phyloP scores from a whole-genome alignment of 2,797 vertebrate genomes.

The Notolabrus celidotus region DNA sequence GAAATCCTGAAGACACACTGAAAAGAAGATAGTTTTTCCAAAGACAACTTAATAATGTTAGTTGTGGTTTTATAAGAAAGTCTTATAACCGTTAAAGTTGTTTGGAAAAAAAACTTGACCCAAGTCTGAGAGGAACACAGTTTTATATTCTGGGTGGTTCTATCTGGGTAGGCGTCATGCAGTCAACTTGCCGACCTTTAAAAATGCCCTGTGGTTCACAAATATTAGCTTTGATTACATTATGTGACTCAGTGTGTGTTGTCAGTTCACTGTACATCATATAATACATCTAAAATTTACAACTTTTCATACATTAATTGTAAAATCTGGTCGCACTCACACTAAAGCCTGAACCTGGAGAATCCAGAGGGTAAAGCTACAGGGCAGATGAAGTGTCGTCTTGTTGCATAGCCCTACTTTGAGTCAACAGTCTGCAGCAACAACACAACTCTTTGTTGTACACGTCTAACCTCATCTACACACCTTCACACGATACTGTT shows the following conservation, averaged over 20 bases:
- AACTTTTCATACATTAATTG: conserved; percentile 70
- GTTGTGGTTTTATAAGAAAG: conserved; percentile 4
- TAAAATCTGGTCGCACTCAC: conserved; percentile 90
- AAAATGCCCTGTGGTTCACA: conserved; percentile 66
- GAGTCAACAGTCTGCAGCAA: conserved; percentile 81
- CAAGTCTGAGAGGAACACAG: conserved; percentile 49
- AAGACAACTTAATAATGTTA: not conserved
- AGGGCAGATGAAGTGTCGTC: conserved; percentile 86
- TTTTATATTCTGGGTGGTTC: conserved; percentile 58
- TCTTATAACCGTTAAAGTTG: conserved; percentile 30
- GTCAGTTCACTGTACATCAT: conserved; percentile 64
- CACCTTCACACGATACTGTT: conserved; percentile 51
- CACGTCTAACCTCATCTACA: conserved; percentile 38
- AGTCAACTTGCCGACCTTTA: conserved; percentile 58
- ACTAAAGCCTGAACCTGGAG: conserved; percentile 86
- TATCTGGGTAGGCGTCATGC: conserved; percentile 70
- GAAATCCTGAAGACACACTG: not conserved
- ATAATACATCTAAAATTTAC: conserved; percentile 65
- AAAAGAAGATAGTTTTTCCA: not conserved
- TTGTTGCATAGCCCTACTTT: conserved; percentile 93
- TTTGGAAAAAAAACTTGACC: conserved; percentile 56
- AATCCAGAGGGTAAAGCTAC: conserved; percentile 86
- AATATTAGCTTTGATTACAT: conserved; percentile 64
- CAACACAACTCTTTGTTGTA: conserved; percentile 67
- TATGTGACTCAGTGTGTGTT: conserved; percentile 81